Base-by-base conservation (phyloP, 53 echinoderm and acorn worm species). In the Arbacia lixula region DNA sequence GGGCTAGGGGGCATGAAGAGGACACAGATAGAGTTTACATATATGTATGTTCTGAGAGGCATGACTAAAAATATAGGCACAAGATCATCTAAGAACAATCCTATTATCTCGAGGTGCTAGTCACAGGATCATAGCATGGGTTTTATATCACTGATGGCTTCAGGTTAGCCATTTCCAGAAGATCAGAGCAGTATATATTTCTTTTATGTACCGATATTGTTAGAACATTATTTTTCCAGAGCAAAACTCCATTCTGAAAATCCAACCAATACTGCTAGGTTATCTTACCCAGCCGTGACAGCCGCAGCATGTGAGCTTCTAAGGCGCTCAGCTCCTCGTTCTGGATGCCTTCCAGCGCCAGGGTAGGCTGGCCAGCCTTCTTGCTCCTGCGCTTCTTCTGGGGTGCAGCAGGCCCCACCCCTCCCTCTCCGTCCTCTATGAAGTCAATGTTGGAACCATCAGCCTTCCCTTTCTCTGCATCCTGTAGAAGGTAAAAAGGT, bases 321-420 rank as follows among this genome's bases (percentile, higher is more conserved):
- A 97, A 86, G 1, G 97, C 97, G 19, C 97, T 91, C 32, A 97
- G 85, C 68, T 94, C 97, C 61, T 97, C 97, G 79, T 97, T 97
- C 89, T 97, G 90, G 0, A 93, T 83, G 6, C 94, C 94, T 50
- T 98, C 98, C 19, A 90, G 78, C 19, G 86, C 94, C 36, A 76
- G 69, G 33, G 86, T 57, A 50, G 86, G 77, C 46, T 92, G 92
- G 22, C 90, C 92, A 4, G 72, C 52, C 39, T 88, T 88, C 42
- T 88, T 92, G 55, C 78, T 61, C 38, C 91, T 90, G 41, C 88
- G 87, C 2, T 84, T 76, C 17, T 86, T 66, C 66, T 85, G 91
- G 1, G 67, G 63, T 1, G 72, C 82, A 24, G 85, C 76, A 6
- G 71, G 88, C 31, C 72, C 80, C 16, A 24, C 85, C 5, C 12